These are phyloP conservation scores for Dryococelus australis DNA, from an alignment of 2,888 invertebrate species.

Conservation along the genomic window DNA sequence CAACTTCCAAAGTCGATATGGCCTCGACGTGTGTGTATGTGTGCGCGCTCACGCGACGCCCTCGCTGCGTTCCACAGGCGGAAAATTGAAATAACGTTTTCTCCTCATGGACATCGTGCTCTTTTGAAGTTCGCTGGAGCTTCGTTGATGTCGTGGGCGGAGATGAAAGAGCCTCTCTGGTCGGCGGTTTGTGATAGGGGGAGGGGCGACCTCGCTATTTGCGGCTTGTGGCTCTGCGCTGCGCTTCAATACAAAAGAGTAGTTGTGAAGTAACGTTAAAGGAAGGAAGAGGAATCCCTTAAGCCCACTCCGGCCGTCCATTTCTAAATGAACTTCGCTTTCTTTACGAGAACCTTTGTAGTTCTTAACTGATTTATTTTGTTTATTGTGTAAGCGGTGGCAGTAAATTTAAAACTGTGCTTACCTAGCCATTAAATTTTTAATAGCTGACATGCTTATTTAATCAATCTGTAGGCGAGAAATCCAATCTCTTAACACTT, in stretches of 20 bases:
- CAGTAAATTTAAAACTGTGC: too few species aligned
- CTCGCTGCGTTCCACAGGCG: not conserved
- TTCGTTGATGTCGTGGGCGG: not conserved
- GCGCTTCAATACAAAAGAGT: not conserved
- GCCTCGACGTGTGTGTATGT: not conserved
- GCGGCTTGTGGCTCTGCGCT: not conserved
- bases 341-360: not conserved
- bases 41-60: not conserved
- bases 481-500: too few species aligned
- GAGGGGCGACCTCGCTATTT: not conserved
- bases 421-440: too few species aligned
- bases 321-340: not conserved
- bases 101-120: not conserved
- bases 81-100: not conserved
- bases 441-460: too few species aligned
- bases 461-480: too few species aligned
- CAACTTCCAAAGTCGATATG: not conserved
- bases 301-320: not conserved
- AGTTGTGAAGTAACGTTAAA: not conserved
- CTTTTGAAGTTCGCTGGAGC: conserved; percentile 9
- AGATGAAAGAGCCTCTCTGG: not conserved
- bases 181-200: not conserved
- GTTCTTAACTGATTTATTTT: too few species aligned
- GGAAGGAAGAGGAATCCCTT: not conserved
- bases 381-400: too few species aligned